Base-by-base conservation (phyloP, 2,113 vertebrate genomes). In the Cromileptes altivelis region DNA sequence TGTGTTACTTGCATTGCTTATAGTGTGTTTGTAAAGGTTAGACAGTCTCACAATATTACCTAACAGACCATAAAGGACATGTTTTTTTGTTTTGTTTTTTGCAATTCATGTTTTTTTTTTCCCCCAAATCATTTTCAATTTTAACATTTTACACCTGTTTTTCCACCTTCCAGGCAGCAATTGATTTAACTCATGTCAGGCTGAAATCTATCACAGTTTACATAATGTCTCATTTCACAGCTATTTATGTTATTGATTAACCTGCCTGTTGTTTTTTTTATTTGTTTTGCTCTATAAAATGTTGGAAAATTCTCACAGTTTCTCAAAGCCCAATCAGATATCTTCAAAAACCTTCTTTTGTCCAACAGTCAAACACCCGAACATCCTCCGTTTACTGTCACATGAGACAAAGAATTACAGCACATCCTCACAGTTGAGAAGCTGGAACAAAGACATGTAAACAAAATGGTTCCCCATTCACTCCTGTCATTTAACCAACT, bases 1-100 rank as follows among this genome's bases (percentile, higher is more conserved):
- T 88, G 78, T 88, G 63, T 70, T 55, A 60, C 33, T 8, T 52
- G 0, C 15, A 7, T 13, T 45, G 11, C 53, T 21, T 18, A 18
- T 5, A 18, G 14, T 18, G 21, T 23, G 8, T 40, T 30, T 68
- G 15, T 2, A 52, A 52, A 69, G 30, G 21, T 64, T 52, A 18
- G 14, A 5, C 1, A 42, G 30, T 37, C 11, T 37, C 5, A 3
- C 57, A 3, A 21, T 12, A 1, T 13, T 13, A n/a, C 61, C 6
- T n/a, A 2, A 6, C 42, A 17, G 15, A 33, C 58, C 19, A n/a
- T n/a, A 53, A 69, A 53, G 19, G 30, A 37, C 27, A n/a, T n/a
- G n/a, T n/a, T n/a, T n/a, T n/a, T n/a, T n/a, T n/a, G n/a, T n/a
- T n/a, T n/a, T n/a, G n/a, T n/a, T n/a, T n/a, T n/a, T n/a, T n/a